phyloP scores from a whole-genome alignment of 2,888 invertebrate genomes.

The Chrysomela aeneicollis region DNA sequence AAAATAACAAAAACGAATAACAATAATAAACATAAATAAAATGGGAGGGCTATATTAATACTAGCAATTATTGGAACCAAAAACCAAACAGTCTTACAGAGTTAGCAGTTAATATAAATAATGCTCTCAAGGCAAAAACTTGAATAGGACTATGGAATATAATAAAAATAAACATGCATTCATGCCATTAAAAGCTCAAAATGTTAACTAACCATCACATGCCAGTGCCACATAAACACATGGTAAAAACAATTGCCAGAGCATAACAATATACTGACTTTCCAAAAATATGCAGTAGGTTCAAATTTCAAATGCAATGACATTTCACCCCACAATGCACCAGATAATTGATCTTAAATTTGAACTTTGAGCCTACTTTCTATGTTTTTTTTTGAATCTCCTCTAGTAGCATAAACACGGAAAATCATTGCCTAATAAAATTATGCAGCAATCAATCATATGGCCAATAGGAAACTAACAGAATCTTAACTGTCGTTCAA shows the following conservation, averaged over 20 bases:
- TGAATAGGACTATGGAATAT: background rate
- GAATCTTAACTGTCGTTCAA: conserved; percentile 55
- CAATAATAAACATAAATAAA: background rate
- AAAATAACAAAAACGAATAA: background rate
- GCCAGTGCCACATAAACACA: background rate
- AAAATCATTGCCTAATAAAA: background rate
- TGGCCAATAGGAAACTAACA: conserved; percentile 48
- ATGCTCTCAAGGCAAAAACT: background rate
- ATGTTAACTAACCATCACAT: background rate
- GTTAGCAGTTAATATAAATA: background rate
- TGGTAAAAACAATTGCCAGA: background rate
- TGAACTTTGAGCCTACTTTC: background rate
- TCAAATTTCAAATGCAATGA: background rate
- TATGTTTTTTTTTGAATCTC: background rate
- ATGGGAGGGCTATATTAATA: background rate
- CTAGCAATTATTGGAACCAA: background rate
- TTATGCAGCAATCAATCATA: conserved; percentile 28
- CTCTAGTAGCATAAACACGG: background rate
- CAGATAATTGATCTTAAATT: background rate
- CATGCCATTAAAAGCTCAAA: background rate
- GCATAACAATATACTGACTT: background rate
- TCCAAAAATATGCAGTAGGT: background rate
- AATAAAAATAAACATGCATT: background rate
- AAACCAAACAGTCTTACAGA: background rate
- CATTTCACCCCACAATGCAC: background rate